Evolutionary conservation across 1,140 invertebrate species (phyloP).

Genomic region (Polypedilum pembai): DNA sequence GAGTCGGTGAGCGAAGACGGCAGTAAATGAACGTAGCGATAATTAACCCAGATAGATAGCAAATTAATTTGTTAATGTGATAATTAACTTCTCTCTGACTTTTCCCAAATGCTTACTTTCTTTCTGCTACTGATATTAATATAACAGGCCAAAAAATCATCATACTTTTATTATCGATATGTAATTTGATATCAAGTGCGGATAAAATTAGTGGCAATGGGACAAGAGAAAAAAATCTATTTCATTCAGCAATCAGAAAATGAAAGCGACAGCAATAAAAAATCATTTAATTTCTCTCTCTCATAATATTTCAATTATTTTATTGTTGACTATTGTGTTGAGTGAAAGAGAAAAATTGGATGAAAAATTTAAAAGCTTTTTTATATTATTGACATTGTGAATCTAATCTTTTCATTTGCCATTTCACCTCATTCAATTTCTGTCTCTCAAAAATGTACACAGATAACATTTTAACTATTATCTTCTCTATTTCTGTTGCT

Average conservation of each 20-base stretch:
- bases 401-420: slow-evolving; percentile 8
- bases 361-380: slow-evolving; percentile 1
- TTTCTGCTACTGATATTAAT: not conserved
- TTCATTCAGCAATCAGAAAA: not conserved
- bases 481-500: no score
- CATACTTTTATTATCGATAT: not conserved
- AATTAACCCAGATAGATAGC: slow-evolving; percentile 12
- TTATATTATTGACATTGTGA: not conserved
- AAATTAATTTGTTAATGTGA: slow-evolving; percentile 19
- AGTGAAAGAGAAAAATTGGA: not conserved
- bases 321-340: not conserved
- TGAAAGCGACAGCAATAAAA: not conserved
- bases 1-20: not conserved
- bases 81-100: not conserved
- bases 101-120: not conserved
- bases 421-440: no score
- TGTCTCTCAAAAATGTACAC: no score
- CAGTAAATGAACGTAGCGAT: not conserved
- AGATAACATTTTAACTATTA: no score
- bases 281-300: slow-evolving; percentile 9
- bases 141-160: not conserved
- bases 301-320: not conserved
- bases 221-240: not conserved
- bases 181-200: not conserved
- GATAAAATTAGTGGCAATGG: not conserved